Evolutionary conservation across 2,888 invertebrate genomes (phyloP).

Genomic region (Galeruca laticollis): DNA sequence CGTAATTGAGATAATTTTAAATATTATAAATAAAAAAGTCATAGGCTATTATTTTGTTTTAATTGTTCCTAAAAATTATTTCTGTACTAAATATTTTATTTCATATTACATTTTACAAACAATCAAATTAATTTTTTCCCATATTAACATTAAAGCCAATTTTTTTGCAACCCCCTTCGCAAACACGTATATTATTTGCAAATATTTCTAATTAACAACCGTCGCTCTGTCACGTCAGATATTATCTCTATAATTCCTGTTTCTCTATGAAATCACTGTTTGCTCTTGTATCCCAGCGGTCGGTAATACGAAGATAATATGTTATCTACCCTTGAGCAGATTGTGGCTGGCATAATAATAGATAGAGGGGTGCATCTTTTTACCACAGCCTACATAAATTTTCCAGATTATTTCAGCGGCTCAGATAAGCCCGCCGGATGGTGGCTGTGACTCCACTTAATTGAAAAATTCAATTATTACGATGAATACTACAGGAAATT

Average conservation of each 20-base stretch:
- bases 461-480: slow-evolving; percentile 40
- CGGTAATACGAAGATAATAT: slow-evolving; percentile 63
- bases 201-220: neutral
- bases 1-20: no score
- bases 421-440: slow-evolving; percentile 36
- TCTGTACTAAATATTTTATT: no score
- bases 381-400: slow-evolving; percentile 54
- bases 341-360: slow-evolving; percentile 61
- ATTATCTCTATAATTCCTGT: slow-evolving; percentile 37
- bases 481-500: neutral
- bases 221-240: slow-evolving; percentile 1
- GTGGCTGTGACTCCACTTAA: slow-evolving; percentile 31
- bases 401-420: slow-evolving; percentile 52
- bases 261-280: slow-evolving; percentile 52
- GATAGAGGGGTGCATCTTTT: slow-evolving; percentile 55
- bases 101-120: no score
- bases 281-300: slow-evolving; percentile 57
- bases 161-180: neutral
- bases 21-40: no score
- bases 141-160: no score
- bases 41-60: no score
- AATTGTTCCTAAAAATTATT: no score
- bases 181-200: neutral
- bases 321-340: slow-evolving; percentile 62
- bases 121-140: no score